Evolutionary conservation across 1,140 invertebrate species (phyloP).

Genomic region (Zophobas atratus): DNA sequence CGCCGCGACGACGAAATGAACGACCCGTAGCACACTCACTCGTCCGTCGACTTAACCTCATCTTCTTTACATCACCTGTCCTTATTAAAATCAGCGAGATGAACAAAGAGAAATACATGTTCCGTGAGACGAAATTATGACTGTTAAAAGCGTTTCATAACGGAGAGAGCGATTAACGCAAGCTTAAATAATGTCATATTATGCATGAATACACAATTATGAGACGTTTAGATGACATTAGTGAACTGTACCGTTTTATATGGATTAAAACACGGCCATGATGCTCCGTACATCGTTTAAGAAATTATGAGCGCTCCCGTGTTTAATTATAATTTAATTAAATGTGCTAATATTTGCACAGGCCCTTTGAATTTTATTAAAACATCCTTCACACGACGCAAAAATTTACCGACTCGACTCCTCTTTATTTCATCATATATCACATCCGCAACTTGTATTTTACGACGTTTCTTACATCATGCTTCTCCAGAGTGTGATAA

Average conservation of each 20-base stretch:
- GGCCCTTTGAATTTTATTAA: constrained; percentile 26
- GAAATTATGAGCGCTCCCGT: constrained; percentile 44
- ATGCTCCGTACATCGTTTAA: constrained; percentile 42
- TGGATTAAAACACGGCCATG: constrained; percentile 53
- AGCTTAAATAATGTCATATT: constrained; percentile 61
- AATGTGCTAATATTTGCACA: constrained; percentile 42
- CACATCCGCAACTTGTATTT: constrained; percentile 21
- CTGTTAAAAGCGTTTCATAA: constrained; percentile 59
- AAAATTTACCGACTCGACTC: constrained; percentile 16
- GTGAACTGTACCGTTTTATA: constrained; percentile 58
- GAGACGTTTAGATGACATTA: constrained; percentile 57
- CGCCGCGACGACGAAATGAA: constrained; percentile 42
- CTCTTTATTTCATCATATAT: constrained; percentile 15
- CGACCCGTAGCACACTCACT: constrained; percentile 35
- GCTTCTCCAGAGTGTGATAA: background rate
- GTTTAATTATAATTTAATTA: constrained; percentile 51
- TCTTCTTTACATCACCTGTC: constrained; percentile 27
- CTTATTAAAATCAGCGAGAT: background rate
- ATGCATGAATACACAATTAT: constrained; percentile 60
- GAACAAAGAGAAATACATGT: constrained; percentile 42
- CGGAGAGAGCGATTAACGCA: constrained; percentile 56
- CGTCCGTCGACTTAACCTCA: constrained; percentile 14
- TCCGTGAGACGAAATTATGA: constrained; percentile 45
- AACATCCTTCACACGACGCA: constrained; percentile 22
- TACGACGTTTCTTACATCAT: constrained; percentile 22